Evolutionary conservation across 2,113 vertebrate genomes (phyloP).

Genomic region (Empidonax traillii): DNA sequence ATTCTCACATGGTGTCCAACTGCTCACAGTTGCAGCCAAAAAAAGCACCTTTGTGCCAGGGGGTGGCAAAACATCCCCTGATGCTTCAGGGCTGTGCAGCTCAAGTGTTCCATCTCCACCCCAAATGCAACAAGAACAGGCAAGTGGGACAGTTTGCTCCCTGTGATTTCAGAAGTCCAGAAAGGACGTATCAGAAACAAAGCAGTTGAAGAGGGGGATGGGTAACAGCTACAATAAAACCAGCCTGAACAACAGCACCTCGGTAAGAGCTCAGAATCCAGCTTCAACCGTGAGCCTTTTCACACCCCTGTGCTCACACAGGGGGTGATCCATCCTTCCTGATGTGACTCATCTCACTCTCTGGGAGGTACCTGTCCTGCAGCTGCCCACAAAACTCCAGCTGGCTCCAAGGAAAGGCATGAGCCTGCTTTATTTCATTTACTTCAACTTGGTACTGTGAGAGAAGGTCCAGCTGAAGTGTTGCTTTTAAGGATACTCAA

Average conservation of each 20-base stretch:
- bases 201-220: rapidly evolving
- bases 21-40: background rate
- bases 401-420: background rate
- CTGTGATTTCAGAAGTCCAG: background rate
- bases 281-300: rapidly evolving
- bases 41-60: background rate
- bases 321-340: background rate
- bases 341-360: rapidly evolving
- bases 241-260: rapidly evolving
- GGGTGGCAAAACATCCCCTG: rapidly evolving
- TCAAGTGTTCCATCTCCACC: background rate
- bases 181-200: background rate
- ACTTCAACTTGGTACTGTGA: background rate
- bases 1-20: background rate
- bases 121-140: rapidly evolving
- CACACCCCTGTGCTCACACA: rapidly evolving
- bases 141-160: rapidly evolving
- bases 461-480: background rate
- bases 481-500: background rate
- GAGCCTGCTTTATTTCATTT: background rate
- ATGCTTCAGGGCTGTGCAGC: background rate
- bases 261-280: background rate
- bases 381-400: background rate
- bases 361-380: background rate
- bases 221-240: background rate